Base-by-base conservation (phyloP, 2,113 vertebrate species). In the Megaleporinus macrocephalus region DNA sequence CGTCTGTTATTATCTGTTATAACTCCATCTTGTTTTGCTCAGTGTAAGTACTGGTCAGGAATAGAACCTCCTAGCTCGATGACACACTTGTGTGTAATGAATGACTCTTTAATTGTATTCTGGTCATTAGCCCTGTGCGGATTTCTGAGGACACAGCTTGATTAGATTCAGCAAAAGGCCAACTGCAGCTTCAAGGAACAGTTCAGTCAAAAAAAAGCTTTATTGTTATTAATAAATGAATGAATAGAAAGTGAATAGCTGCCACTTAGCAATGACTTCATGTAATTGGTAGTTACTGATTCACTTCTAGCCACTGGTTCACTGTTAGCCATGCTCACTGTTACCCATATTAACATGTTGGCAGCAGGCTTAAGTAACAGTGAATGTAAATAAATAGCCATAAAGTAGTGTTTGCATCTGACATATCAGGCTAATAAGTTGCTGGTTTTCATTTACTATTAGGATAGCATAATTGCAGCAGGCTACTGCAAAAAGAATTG, bases 71-170 rank as follows among this genome's bases (percentile, higher is more conserved):
- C 24, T 44, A 27, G 33, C 33, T 71, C 6, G 41, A 15, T 57
- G 11, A 29, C 18, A 61, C 66, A 27, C 61, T 79, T 70, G 16
- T 59, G 18, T 5, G 20, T 76, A 44, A 82, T 70, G 41, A 61
- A 51, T 49, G 14, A 70, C 44, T 24, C 51, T 76, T 16, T 76
- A 22, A 76, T 62, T 70, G 55, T 44, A 33, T 55, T 41, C 33
- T 72, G 55, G 22, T 63, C 7, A 24, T 44, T 29, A 72, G 59
- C 5, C 22, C 63, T 41, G 29, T 30, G 20, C 1, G 53, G 59
- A 16, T 53, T 78, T 11, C 26, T 24, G 33, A 51, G n/a, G 18
- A 62, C 61, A 12, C 68, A 62, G 49, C 6, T 26, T 15, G 0
- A 72, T 11, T 63, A 24, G 12, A 51, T 24, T 20, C 11, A 63